Evolutionary conservation across 1,140 invertebrate species (phyloP), one percentile per base, ranked within the genome.

Genomic region (Hetaerina americana): DNA sequence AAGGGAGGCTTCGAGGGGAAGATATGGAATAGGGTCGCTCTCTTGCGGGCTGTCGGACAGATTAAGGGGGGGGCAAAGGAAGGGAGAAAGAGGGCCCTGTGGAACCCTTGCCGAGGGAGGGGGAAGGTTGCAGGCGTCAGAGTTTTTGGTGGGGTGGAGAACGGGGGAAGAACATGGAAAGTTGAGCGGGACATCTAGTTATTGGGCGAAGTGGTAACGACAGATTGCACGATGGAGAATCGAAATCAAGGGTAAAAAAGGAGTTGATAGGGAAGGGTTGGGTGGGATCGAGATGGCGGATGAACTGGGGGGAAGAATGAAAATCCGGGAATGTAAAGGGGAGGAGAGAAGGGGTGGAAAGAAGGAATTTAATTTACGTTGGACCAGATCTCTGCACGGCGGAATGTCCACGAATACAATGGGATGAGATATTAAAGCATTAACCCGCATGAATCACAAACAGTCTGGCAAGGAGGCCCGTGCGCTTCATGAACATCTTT

Each of bases 331-430:
- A 57, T n/a, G 40, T n/a, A n/a, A 57, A 57, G 15, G 40, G 10
- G 2, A 57, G 15, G 3, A n/a, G 40, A 12, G 22, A 57, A 57
- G 40, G 40, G 40, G 40, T n/a, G n/a, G n/a, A n/a, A n/a, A n/a
- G n/a, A n/a, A 57, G 40, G 40, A 57, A 57, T 57, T 57, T 57
- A 57, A 57, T 57, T 57, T 57, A 57, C 40, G 40, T 57, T 57
- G 40, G 3, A 57, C 15, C n/a, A n/a, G n/a, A n/a, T n/a, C n/a
- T n/a, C n/a, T n/a, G n/a, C n/a, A n/a, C n/a, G n/a, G n/a, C n/a
- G n/a, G n/a, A n/a, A n/a, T n/a, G n/a, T n/a, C n/a, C n/a, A n/a
- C n/a, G n/a, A n/a, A n/a, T n/a, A n/a, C n/a, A n/a, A n/a, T n/a
- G n/a, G n/a, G n/a, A n/a, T n/a, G n/a, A n/a, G n/a, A n/a, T n/a